phyloP scores from a whole-genome alignment of 2,113 vertebrate species.

The Ailuropoda melanoleuca region DNA sequence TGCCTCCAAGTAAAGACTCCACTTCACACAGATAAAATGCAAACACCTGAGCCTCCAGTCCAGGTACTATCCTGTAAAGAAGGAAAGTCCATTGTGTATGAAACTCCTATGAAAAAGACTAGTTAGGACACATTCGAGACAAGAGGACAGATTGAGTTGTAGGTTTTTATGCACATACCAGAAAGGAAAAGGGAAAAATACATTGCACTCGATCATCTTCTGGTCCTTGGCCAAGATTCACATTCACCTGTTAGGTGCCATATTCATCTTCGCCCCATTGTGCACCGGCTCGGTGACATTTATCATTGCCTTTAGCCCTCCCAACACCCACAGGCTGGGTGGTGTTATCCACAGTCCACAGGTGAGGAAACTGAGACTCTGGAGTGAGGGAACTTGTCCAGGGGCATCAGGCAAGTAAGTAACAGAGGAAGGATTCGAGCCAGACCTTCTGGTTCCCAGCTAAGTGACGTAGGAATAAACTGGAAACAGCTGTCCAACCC shows the following conservation, averaged over 20 bases:
- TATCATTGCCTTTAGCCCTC: background rate
- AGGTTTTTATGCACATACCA: background rate
- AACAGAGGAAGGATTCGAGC: background rate
- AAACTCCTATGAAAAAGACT: background rate
- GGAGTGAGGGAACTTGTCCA: background rate
- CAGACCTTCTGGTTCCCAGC: background rate
- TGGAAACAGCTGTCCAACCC: background rate
- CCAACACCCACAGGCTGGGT: background rate
- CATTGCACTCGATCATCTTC: background rate
- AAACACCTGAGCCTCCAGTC: background rate
- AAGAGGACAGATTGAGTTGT: background rate
- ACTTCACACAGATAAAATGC: background rate
- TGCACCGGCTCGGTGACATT: background rate
- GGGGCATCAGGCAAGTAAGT: background rate
- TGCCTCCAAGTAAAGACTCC: background rate
- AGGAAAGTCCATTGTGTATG: background rate
- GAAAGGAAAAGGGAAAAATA: background rate
- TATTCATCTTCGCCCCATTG: background rate
- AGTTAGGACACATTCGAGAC: background rate
- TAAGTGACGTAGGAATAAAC: background rate
- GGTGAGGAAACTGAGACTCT: background rate
- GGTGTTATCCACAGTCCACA: background rate
- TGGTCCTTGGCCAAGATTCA: background rate
- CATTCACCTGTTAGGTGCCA: background rate
- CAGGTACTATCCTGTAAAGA: background rate